A percentile compares a stretch with the other conserved stretches of the same genome.
These are phyloP conservation scores for Macropis europaea DNA, from an alignment of 2,888 invertebrate genomes.

Conservation along the genomic window DNA sequence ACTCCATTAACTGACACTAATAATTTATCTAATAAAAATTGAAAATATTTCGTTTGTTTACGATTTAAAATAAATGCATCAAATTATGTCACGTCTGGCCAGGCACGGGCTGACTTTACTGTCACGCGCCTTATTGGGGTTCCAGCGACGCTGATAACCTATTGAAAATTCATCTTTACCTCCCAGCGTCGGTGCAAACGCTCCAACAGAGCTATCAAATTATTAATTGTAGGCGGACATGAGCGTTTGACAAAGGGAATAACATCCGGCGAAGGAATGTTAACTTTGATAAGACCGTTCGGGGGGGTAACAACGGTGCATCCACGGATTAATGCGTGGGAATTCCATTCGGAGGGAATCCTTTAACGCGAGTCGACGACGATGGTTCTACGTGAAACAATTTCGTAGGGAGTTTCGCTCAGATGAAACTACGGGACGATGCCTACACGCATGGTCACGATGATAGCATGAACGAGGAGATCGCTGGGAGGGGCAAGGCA, in stretches of 20 bases:
- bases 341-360: slow-evolving; percentile 16
- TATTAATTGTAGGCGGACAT: neutral
- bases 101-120: too few relatives aligned
- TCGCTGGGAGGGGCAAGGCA: neutral
- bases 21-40: too few relatives aligned
- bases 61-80: too few relatives aligned
- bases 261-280: slow-evolving; percentile 1
- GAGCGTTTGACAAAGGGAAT: neutral
- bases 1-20: too few relatives aligned
- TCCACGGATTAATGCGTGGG: slow-evolving; percentile 15
- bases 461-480: neutral
- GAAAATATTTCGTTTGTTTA: too few relatives aligned
- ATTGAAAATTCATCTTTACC: too few relatives aligned
- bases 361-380: neutral
- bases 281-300: slow-evolving; percentile 21
- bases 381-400: slow-evolving; percentile 32
- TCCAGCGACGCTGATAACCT: too few relatives aligned
- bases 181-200: neutral
- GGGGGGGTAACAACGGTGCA: neutral
- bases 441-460: slow-evolving; percentile 29
- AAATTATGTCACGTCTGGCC: too few relatives aligned
- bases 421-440: slow-evolving; percentile 10
- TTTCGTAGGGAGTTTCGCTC: neutral
- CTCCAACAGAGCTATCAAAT: neutral
- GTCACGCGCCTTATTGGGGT: too few relatives aligned